Evolutionary conservation across 2,888 invertebrate species (phyloP).

Genomic region (Andricus curvator): DNA sequence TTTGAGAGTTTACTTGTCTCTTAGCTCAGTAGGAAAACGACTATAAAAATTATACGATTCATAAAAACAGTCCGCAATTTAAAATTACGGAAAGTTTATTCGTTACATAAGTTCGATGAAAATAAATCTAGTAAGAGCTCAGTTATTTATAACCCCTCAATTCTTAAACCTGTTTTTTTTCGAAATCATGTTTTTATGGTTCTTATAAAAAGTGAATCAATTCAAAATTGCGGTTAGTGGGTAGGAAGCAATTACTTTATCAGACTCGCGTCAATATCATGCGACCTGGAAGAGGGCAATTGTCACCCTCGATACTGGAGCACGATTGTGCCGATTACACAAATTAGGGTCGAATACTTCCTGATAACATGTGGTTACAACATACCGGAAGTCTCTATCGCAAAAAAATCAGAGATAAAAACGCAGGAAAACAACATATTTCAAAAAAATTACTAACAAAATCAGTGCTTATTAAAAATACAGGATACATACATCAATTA

Average conservation of each 20-base stretch:
- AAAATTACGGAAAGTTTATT: slow-evolving; percentile 11
- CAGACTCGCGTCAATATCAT: slow-evolving; percentile 55
- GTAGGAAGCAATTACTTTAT: slow-evolving; percentile 57
- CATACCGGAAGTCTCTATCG: background rate
- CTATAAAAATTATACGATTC: slow-evolving; percentile 27
- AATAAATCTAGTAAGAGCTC: background rate
- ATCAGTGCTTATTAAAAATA: background rate
- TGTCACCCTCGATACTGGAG: slow-evolving; percentile 55
- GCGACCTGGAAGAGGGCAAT: slow-evolving; percentile 59
- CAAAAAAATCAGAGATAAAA: slow-evolving; percentile 19
- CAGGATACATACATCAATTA: background rate
- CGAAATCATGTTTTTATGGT: background rate
- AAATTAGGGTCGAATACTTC: slow-evolving; percentile 49
- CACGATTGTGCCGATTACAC: slow-evolving; percentile 43
- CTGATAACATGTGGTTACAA: slow-evolving; percentile 44
- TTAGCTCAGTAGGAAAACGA: background rate
- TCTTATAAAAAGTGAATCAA: background rate
- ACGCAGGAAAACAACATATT: background rate
- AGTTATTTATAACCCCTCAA: background rate
- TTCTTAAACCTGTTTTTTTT: background rate
- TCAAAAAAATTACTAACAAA: background rate
- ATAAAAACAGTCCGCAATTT: slow-evolving; percentile 17
- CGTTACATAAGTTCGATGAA: background rate
- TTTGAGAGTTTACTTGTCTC: slow-evolving; percentile 35
- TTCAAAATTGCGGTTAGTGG: slow-evolving; percentile 22